Evolutionary conservation across 37 sponge, comb jelly and placozoan genomes (phyloP).

Genomic region (Beroe ovata): DNA sequence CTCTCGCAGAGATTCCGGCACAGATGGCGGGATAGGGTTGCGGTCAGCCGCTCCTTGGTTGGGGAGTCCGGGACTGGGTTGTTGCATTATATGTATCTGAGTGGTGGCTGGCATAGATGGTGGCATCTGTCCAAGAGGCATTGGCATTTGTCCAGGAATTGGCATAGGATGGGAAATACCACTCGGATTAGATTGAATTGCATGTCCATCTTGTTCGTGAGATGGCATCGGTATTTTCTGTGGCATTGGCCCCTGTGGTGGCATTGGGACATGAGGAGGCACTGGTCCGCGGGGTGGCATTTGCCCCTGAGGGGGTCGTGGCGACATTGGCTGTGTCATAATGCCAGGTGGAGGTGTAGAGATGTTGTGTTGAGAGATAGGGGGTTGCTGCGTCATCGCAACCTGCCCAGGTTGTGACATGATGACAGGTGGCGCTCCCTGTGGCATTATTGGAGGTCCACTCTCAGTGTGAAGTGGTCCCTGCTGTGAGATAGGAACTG

Average conservation of each 20-base stretch:
- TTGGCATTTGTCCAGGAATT: not conserved
- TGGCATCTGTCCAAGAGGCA: not conserved
- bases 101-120: not conserved
- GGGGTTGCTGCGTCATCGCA: not conserved
- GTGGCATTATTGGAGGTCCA: not conserved
- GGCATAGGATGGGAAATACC: not conserved
- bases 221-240: not conserved
- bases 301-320: not conserved
- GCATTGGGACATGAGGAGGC: not conserved
- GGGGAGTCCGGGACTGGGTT: not conserved
- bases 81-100: not conserved
- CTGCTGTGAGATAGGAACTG: not conserved
- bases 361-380: not conserved
- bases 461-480: not conserved
- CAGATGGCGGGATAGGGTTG: constrained; percentile 5
- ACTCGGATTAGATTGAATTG: not conserved
- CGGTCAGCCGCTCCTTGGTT: not conserved
- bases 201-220: not conserved
- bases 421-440: not conserved
- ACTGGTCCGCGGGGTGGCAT: not conserved
- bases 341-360: not conserved
- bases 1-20: constrained; percentile 28
- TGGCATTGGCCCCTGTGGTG: not conserved
- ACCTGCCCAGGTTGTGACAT: not conserved
- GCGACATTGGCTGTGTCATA: not conserved